Base-by-base conservation (phyloP, 2,888 invertebrate genomes). In the Lepetodrilus schrolli region DNA sequence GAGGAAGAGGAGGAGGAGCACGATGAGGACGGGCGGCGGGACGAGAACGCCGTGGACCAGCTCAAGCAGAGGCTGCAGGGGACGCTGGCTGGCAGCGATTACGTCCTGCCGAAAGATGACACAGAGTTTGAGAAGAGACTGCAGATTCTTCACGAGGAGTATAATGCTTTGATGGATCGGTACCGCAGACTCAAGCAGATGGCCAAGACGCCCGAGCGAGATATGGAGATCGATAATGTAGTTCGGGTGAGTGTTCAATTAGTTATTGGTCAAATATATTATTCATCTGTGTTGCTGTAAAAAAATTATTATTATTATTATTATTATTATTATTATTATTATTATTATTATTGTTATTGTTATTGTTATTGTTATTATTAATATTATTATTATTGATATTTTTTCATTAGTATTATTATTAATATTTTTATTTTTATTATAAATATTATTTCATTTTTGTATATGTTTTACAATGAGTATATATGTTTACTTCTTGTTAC, bases 101-200 rank as follows among this genome's bases (percentile, higher is more conserved):
- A 83, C 23, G 58, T 82, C 36, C 77, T 81, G 43, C 80, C 85
- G 8, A 80, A 71, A 65, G 74, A 70, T 8, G 79, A 82, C 5
- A 21, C 74, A 0, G 76, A 78, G 37, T 80, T 84, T 75, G 83
- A 86, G 66, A 74, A 81, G 43, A 82, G 82, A 66, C 71, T 84
- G 38, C 77, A 83, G 66, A 79, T 81, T 7, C 75, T 90, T 20
- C 83, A 86, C 49, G 85, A 86, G 50, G 86, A 87, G 36, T 90
- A 90, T 74, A 84, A 83, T 74, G 82, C 80, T 38, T 78, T 88
- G 74, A 88, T 89, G 88, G 87, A 87, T 76, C 76, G 83, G 17
- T 89, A 89, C 77, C 77, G 84, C 4, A 78, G 84, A 47, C 76
- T 90, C 70, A 89, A 89, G 76, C 83, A 85, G 72, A 80, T 86